Evolutionary conservation across 2,113 vertebrate species (phyloP).

Genomic region (Nestor notabilis): DNA sequence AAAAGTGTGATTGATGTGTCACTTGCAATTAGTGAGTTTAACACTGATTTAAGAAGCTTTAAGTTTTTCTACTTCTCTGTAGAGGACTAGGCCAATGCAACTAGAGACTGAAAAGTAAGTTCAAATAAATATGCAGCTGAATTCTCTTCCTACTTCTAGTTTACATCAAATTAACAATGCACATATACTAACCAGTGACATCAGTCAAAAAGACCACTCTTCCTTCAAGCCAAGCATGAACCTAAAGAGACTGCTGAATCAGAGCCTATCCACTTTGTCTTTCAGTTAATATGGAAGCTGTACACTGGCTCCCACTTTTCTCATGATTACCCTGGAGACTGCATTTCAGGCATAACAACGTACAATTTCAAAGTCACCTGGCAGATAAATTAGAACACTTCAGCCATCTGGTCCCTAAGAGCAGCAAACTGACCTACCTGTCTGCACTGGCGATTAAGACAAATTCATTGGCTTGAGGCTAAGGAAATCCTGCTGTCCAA

Average conservation of each 20-base stretch:
- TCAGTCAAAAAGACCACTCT: not conserved
- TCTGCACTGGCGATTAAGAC: not conserved
- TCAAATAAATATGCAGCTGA: not conserved
- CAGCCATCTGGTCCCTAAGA: slow-evolving; percentile 25
- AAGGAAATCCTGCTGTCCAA: slow-evolving; percentile 25
- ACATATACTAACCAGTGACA: not conserved
- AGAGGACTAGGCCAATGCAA: not conserved
- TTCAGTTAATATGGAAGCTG: not conserved
- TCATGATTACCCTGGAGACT: not conserved
- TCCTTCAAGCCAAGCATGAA: not conserved
- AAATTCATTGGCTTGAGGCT: slow-evolving; percentile 1
- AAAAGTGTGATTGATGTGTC: not conserved
- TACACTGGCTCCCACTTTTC: not conserved
- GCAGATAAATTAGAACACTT: not conserved
- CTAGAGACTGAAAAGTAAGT: not conserved
- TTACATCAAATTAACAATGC: not conserved
- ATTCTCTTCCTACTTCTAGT: not conserved
- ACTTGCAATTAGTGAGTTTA: not conserved
- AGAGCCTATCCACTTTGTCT: not conserved
- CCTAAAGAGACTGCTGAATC: not conserved
- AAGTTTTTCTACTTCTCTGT: not conserved
- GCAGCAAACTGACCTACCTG: slow-evolving; percentile 3
- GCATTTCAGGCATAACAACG: slow-evolving; percentile 5
- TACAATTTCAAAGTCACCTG: slow-evolving; percentile 7
- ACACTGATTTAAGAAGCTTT: not conserved